A percentile compares a stretch with the other conserved stretches of the same genome.
phyloP scores from a whole-genome alignment of 2,888 invertebrate genomes.

The Cosmia trapezina region DNA sequence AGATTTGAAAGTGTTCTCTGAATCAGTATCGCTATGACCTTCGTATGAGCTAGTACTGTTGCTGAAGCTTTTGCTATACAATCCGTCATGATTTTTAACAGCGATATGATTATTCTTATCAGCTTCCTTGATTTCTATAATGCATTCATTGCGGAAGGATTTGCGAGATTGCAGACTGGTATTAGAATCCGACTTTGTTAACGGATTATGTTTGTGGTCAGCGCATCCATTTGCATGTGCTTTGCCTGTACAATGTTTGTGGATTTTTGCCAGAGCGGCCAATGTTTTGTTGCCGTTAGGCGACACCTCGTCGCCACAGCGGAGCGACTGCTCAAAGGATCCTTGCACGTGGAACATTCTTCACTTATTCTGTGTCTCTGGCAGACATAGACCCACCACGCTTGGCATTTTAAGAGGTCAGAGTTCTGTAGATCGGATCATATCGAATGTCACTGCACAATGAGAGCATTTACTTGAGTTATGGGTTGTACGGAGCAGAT shows the following conservation, averaged over 20 bases:
- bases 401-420: constrained; percentile 83
- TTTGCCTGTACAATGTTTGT: constrained; percentile 94
- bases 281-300: constrained; percentile 88
- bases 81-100: constrained; percentile 77
- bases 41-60: constrained; percentile 92
- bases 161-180: constrained; percentile 85
- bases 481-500: constrained; percentile 80
- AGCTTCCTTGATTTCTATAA: constrained; percentile 86
- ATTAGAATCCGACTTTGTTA: constrained; percentile 87
- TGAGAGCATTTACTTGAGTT: constrained; percentile 78
- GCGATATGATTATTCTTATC: constrained; percentile 76
- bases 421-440: constrained; percentile 78
- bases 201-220: constrained; percentile 86
- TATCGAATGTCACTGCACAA: constrained; percentile 83
- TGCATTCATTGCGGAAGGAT: constrained; percentile 83
- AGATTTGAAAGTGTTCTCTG: constrained; percentile 88
- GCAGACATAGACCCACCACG: constrained; percentile 71
- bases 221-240: constrained; percentile 93
- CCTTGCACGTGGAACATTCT: constrained; percentile 90
- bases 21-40: constrained; percentile 92
- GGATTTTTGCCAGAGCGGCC: constrained; percentile 90
- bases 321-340: constrained; percentile 91
- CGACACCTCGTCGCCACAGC: constrained; percentile 87
- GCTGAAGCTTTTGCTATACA: constrained; percentile 87
- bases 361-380: constrained; percentile 77